phyloP scores from a whole-genome alignment of 2,797 vertebrate genomes.

The Notoglanidium macrostoma region DNA sequence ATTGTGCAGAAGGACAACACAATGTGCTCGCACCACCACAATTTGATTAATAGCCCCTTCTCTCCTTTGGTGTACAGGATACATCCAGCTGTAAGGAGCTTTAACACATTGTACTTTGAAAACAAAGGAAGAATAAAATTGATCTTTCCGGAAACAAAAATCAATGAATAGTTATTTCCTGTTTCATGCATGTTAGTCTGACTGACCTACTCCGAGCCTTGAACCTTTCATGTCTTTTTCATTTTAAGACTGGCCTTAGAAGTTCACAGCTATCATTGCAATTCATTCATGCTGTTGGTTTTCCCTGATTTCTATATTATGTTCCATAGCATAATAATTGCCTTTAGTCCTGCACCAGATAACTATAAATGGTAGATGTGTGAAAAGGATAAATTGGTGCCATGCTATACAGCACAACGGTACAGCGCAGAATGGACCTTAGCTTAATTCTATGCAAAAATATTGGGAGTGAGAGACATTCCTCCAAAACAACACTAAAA shows the following conservation, averaged over 20 bases:
- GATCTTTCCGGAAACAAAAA: constrained; percentile 84
- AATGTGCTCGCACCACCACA: constrained; percentile 77
- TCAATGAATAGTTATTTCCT: constrained; percentile 85
- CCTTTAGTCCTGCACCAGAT: neutral
- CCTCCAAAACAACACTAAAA: constrained; percentile 39
- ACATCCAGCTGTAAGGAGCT: constrained; percentile 77
- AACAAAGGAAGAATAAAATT: constrained; percentile 86
- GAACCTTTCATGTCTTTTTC: constrained; percentile 70
- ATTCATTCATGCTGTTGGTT: neutral
- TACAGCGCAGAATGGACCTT: neutral
- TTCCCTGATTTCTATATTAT: neutral
- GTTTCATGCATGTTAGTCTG: constrained; percentile 77
- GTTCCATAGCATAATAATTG: neutral
- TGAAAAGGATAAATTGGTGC: constrained; percentile 1
- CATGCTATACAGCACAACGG: constrained; percentile 30
- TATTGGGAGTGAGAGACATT: constrained; percentile 26
- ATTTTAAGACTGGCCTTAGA: constrained; percentile 22
- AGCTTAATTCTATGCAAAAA: constrained; percentile 22
- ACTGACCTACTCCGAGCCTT: constrained; percentile 75
- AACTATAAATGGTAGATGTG: constrained; percentile 10
- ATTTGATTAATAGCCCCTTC: constrained; percentile 81
- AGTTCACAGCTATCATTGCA: neutral
- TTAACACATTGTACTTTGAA: constrained; percentile 81
- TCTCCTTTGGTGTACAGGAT: constrained; percentile 74
- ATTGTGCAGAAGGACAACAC: constrained; percentile 72